Percentiles rank a stretch among this genome's conserved stretches.
phyloP scores from a whole-genome alignment of 23 tunicate species.

The Botrylloides violaceus region DNA sequence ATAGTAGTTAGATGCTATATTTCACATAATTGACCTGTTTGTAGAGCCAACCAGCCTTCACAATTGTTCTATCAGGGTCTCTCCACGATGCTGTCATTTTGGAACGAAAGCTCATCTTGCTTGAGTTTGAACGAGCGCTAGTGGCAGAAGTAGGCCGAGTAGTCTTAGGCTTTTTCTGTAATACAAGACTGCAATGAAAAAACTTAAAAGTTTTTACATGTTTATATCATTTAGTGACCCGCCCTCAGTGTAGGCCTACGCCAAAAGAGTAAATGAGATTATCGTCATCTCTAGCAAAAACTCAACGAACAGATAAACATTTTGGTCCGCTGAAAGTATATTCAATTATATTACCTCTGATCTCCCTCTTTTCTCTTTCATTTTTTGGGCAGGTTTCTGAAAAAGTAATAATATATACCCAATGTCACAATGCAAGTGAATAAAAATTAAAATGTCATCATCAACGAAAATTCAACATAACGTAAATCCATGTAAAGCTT shows the following conservation, averaged over 20 bases:
- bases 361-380: slow-evolving; percentile 13
- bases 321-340: too few species aligned
- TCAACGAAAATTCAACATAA: too few species aligned
- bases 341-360: slow-evolving; percentile 1
- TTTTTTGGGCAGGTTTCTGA: slow-evolving; percentile 17
- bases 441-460: too few species aligned
- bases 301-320: too few species aligned
- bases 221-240: background rate
- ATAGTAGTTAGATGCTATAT: too few species aligned
- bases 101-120: slow-evolving; percentile 6
- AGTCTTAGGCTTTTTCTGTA: slow-evolving; percentile 6
- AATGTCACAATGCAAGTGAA: too few species aligned
- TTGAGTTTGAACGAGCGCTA: slow-evolving; percentile 27
- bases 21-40: slow-evolving; percentile 23
- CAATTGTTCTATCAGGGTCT: slow-evolving; percentile 24
- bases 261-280: too few species aligned
- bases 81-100: slow-evolving; percentile 49
- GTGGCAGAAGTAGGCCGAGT: slow-evolving; percentile 19
- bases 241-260: background rate
- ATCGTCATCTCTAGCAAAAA: too few species aligned
- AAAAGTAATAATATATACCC: slow-evolving; percentile 1
- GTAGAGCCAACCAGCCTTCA: slow-evolving; percentile 66
- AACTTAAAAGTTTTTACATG: background rate
- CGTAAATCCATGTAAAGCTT: too few species aligned
- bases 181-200: background rate